These are phyloP conservation scores for Aricia agestis DNA, from an alignment of 1,140 invertebrate genomes.

Conservation along the genomic window DNA sequence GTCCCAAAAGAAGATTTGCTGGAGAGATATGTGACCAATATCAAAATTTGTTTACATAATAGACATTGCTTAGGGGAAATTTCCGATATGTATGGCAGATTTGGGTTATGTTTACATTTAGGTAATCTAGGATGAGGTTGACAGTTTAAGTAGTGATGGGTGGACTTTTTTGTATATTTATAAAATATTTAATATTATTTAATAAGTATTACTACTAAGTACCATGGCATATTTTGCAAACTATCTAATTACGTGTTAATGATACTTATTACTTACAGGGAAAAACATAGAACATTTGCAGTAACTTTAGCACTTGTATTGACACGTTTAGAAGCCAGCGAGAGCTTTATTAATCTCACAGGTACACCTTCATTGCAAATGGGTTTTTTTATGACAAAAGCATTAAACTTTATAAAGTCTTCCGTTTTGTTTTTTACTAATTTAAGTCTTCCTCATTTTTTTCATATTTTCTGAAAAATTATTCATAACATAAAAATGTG, in stretches of 20 bases:
- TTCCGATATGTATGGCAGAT: background rate
- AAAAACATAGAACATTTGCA: background rate
- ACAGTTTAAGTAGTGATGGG: no score
- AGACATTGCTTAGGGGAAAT: background rate
- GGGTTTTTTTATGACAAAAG: background rate
- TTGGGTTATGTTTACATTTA: background rate
- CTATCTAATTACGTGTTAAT: background rate
- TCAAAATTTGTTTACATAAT: slow-evolving; percentile 19
- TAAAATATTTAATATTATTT: no score
- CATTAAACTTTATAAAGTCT: background rate
- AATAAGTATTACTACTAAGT: no score
- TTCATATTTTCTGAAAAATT: background rate
- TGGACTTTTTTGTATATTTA: no score
- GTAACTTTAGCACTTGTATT: background rate
- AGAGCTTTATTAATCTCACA: background rate
- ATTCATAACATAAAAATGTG: background rate
- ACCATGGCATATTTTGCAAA: no score
- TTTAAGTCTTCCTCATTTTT: background rate
- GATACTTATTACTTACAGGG: background rate
- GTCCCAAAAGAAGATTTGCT: slow-evolving; percentile 27
- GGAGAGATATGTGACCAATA: slow-evolving; percentile 21
- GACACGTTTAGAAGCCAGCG: background rate
- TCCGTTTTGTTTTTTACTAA: background rate
- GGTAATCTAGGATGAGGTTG: background rate
- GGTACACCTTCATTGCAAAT: background rate